Base-by-base conservation (phyloP, 2,113 vertebrate species). In the Silurus glanis region DNA sequence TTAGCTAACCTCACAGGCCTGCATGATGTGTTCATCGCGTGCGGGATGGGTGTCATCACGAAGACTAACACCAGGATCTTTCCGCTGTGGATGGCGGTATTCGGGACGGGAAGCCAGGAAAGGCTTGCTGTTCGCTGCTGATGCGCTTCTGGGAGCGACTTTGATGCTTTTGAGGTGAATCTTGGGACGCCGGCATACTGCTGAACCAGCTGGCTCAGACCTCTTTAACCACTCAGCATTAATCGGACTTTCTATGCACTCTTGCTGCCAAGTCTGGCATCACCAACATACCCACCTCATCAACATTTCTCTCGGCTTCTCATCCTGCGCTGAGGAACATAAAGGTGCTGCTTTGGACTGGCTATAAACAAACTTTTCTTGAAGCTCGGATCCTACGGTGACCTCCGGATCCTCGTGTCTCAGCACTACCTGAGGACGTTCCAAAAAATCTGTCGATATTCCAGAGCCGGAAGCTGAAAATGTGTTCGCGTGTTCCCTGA, bases 341-440 rank as follows among this genome's bases (percentile, higher is more conserved):
- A 80, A 85, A 83, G 56, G 66, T 53, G 28, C 64, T 80, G 79
- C 25, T 67, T 74, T 59, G 17, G 58, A 53, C 53, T 23, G 80
- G 49, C 80, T 67, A 61, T 58, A 74, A 87, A 61, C 59, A 72
- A 67, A 76, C 23, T 25, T 61, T 75, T 58, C 72, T 58, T 87
- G 69, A 64, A 72, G 47, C 56, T 25, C 83, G 51, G 37, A 71
- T 67, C 83, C n/a, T 72, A 49, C 72, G 85, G 21, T 85, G 87
- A 89, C 87, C 87, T 83, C 79, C 51, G n/a, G 72, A 80, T 79
- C 79, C 53, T 80, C 49, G 17, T 9, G 19, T 7, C 45, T 90
- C 87, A 89, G 87, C 89, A 89, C 83, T 83, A 85, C 62, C 67
- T 66, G 71, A 82, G 86, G 84, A 84, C 84, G 14, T 85, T 75